Evolutionary conservation across 2,888 invertebrate genomes (phyloP), one percentile per base, ranked within the genome.

Genomic region (Conops quadrifasciatus): DNA sequence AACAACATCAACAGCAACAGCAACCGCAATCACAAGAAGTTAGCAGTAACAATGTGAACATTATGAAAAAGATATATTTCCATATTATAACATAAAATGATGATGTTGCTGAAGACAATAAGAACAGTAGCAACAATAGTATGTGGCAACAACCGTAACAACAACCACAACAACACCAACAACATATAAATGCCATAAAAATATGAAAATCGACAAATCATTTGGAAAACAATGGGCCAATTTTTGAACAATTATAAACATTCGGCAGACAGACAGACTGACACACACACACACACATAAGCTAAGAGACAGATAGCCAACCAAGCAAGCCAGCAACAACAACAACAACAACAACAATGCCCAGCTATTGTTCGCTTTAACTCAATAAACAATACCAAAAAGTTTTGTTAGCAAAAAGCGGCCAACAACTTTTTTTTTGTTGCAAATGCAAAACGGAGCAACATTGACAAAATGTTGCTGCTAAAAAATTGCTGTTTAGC

Each of bases 181-280:
- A n/a, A 0, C 30, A 30, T 4, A 28, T 11, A 30, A 45, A 43
- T 30, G 56, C 67, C 45, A 59, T 7, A 59, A 71, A 60, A 70
- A 71, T 71, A 73, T 71, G 49, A 75, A 73, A 75, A 80, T 77
- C 81, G 82, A 82, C 82, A 82, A 82, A 83, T 83, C 83, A 83
- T 83, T 78, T 77, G 74, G 77, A 77, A 82, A 80, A 83, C 82
- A 83, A 83, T 83, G 83, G 81, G 80, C 78, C 79, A 82, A 79
- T 82, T 80, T 83, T 80, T 78, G 65, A 76, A 75, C 76, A 77
- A 76, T 75, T 76, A 75, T 75, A 77, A 72, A 72, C 74, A 75
- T 75, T 73, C 72, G 71, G 75, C 73, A 26, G 67, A 60, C 67
- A 60, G 36, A 36, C 9, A 36, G 36, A 36, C 36, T n/a, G n/a